These are phyloP conservation scores for Paramuricea clavata DNA, from an alignment of 92 coral and sea anemone genomes.

Conservation along the genomic window DNA sequence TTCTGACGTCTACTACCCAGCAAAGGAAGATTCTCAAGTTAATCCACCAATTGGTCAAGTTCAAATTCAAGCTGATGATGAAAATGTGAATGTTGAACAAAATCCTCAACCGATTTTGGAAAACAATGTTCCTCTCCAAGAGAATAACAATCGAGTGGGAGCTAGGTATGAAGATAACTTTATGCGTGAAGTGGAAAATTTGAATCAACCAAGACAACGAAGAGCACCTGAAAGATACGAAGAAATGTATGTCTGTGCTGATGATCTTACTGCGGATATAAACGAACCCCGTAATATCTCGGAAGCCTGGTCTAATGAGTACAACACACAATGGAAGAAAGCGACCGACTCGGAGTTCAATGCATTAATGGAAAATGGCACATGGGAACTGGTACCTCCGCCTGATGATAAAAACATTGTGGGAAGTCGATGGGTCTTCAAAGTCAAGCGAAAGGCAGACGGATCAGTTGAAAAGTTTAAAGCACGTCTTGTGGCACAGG, in stretches of 20 bases:
- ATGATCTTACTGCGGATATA: slow-evolving; percentile 44
- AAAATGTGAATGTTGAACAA: no score
- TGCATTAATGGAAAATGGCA: no score
- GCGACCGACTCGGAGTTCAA: no score
- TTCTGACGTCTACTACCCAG: no score
- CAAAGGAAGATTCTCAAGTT: no score
- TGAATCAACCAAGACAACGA: slow-evolving; percentile 36
- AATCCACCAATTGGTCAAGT: no score
- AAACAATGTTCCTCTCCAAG: background rate
- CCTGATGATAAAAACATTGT: background rate
- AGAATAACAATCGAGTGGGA: slow-evolving; percentile 26
- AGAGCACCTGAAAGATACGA: slow-evolving; percentile 39
- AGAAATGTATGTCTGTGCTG: slow-evolving; percentile 12
- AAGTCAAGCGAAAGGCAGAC: no score
- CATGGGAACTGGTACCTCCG: slow-evolving; percentile 27
- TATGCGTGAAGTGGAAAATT: slow-evolving; percentile 30
- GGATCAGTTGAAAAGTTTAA: no score
- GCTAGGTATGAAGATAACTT: slow-evolving; percentile 46
- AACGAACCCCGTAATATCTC: slow-evolving; percentile 40
- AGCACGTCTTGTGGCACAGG: slow-evolving; percentile 38
- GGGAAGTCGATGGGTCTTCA: no score
- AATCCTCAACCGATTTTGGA: no score
- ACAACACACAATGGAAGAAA: slow-evolving; percentile 35
- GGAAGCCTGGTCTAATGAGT: slow-evolving; percentile 32
- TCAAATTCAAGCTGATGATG: background rate